Evolutionary conservation across 2,888 invertebrate genomes (phyloP), one percentile per base, ranked within the genome.

Genomic region (Choreutis nemorana): DNA sequence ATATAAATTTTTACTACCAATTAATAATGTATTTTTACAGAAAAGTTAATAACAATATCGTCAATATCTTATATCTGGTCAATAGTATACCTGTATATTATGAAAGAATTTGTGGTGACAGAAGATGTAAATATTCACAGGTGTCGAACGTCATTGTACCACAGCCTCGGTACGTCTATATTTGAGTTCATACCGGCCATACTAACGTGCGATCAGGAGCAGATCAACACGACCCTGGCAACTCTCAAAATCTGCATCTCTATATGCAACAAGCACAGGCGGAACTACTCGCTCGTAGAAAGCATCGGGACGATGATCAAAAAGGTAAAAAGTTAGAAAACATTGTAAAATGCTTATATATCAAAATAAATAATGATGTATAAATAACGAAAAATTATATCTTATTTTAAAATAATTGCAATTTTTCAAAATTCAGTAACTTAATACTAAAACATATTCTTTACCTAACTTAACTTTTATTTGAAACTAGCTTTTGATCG

Each of bases 111-210:
- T 18, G 7, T 6, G 8, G 1, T 18, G 18, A 18, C 8, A 7
- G 6, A 23, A 23, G n/a, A 23, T 23, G 7, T 12, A n/a, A 26
- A 26, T 1, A 7, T 6, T n/a, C 59, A 36, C 50, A 92, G 91
- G 83, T 85, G 90, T 3, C 81, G 86, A 27, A 82, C 82, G 25
- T 95, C 95, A 36, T 86, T 97, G 81, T 97, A 97, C 58, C 97
- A 97, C 68, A 88, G 96, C 1, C 78, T 97, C 31, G 97, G 97
- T 2, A 84, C 87, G 38, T 87, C 91, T 3, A 92, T 94, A 15
- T 94, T 97, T 55, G 81, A 89, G 46, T 97, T 93, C 59, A 83
- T 97, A 20, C 94, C 97, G 56, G 96, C 97, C 0, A 87, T 95
- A 55, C 82, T 98, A 52, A 97, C 97, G 2, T 94, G 95, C 56